Percentiles rank a stretch among this genome's conserved stretches.
phyloP scores from a whole-genome alignment of 1,140 invertebrate genomes.

The Whitmania pigra region DNA sequence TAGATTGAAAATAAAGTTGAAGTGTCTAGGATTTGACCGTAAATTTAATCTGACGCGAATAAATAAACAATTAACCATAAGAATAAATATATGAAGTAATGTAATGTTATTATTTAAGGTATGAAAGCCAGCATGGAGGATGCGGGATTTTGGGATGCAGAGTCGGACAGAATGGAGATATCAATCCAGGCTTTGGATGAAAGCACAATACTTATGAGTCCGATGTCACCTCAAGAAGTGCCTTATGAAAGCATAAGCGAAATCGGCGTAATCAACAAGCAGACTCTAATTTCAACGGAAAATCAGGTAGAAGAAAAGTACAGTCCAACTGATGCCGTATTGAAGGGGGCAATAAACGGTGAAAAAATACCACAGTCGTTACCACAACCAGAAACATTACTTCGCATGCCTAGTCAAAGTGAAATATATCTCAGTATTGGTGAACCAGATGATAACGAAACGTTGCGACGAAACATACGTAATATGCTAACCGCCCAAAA shows the following conservation, averaged over 20 bases:
- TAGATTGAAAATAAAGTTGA: no score
- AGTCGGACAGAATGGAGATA: constrained; percentile 3
- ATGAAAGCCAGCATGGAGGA: constrained; percentile 6
- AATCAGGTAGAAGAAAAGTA: constrained; percentile 8
- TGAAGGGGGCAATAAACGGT: constrained; percentile 2
- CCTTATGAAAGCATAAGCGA: not conserved
- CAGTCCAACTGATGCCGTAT: constrained; percentile 17
- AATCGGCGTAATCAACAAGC: not conserved
- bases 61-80: no score
- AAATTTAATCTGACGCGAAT: no score
- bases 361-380: constrained; percentile 17
- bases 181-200: constrained; percentile 1
- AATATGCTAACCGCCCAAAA: no score
- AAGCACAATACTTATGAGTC: constrained; percentile 5
- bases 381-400: constrained; percentile 12
- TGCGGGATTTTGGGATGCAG: constrained; percentile 1
- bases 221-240: constrained; percentile 4
- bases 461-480: no score
- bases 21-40: no score
- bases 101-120: not conserved
- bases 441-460: constrained; percentile 9
- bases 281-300: not conserved
- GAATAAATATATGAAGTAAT: not conserved
- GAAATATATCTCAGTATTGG: constrained; percentile 1
- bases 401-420: not conserved